Evolutionary conservation across 2,888 invertebrate genomes (phyloP), one percentile per base, ranked within the genome.

Genomic region (Anthrax anthrax): DNA sequence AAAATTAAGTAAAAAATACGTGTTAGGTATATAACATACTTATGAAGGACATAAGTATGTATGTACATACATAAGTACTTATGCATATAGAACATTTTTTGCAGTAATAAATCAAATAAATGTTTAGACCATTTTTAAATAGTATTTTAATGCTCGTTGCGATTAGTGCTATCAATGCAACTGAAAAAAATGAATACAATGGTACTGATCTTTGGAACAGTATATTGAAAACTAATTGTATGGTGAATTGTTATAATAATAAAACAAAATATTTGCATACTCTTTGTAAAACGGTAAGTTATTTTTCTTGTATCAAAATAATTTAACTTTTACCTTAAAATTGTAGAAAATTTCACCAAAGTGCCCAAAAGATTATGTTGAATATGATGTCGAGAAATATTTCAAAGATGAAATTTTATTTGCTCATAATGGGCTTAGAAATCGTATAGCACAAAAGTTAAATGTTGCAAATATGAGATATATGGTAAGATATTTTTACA

Each of bases 341-440:
- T 23, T 23, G 4, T 8, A 23, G 23, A 23, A 23, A 23, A 8
- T 2, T n/a, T 32, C n/a, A 47, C 39, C 37, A 3, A 39, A n/a
- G 32, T 42, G 38, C 46, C 43, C 27, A 23, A 8, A 23, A 8
- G 29, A 32, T 32, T 32, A 32, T 32, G 29, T 12, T 12, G 29
- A 32, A 32, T 32, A 32, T 32, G 29, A 32, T 12, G 29, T 32
- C 3, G 29, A 32, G 12, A 32, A 32, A 32, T 12, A 32, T 32
- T 32, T 32, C 12, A 9, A 12, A 32, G 6, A 16, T 6, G 40
- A 47, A 6, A 40, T 51, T 29, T 32, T 51, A 16, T n/a, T 42
- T 16, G 51, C 48, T 10, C 51, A 49, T 18, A 51, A 51, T 41
- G 51, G 51, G 17, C 37, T 51, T n/a, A 41, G 51, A 18, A 44